Percentiles rank a stretch among this genome's conserved stretches.
These are phyloP conservation scores for Mormyrus iriodes DNA, from an alignment of 2,113 vertebrate genomes.

Conservation along the genomic window DNA sequence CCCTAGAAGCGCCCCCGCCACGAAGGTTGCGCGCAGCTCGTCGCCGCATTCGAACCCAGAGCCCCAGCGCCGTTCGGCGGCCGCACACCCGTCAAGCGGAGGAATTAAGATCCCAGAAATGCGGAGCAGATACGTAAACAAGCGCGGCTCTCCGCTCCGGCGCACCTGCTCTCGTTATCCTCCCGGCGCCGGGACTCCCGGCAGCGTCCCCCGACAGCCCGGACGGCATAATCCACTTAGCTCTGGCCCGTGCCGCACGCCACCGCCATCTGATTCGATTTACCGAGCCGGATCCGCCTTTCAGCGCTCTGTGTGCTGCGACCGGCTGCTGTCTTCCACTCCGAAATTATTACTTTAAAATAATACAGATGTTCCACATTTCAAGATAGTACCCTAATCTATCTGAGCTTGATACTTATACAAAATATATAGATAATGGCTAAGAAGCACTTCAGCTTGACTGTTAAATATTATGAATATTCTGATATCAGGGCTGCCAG, in stretches of 20 bases:
- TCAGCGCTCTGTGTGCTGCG: slow-evolving; percentile 15
- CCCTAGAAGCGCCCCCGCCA: no score
- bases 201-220: neutral
- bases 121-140: neutral
- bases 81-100: neutral
- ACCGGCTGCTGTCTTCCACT: neutral
- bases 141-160: neutral
- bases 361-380: neutral
- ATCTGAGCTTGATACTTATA: neutral
- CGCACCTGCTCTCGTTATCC: neutral
- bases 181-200: neutral
- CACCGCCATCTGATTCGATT: slow-evolving; percentile 28
- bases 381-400: neutral
- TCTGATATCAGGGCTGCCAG: neutral
- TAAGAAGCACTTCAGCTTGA: neutral
- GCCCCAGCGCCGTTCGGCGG: neutral
- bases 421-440: neutral
- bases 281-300: slow-evolving; percentile 28
- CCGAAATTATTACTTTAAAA: neutral
- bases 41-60: neutral
- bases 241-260: slow-evolving; percentile 4
- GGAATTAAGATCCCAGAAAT: neutral
- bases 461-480: neutral
- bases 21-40: no score
- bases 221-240: slow-evolving; percentile 29